Conservation (phyloP, 1,140 invertebrate species). For the Acyrthosiphon pisum region DNA sequence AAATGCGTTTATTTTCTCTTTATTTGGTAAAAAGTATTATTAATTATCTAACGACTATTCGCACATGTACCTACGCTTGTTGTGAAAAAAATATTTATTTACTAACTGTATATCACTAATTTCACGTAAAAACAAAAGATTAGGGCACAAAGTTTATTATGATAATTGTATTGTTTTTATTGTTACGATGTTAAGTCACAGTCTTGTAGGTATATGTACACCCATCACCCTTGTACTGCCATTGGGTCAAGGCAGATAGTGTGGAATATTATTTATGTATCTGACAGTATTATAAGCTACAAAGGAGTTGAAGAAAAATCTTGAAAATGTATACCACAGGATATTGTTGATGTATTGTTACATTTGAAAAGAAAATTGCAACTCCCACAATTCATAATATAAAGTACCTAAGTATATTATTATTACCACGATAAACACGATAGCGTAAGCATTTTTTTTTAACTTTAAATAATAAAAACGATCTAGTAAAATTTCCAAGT, state of each 20-base stretch:
- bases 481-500: neutral
- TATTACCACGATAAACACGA: neutral
- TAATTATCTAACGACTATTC: neutral
- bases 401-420: neutral
- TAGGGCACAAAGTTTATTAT: neutral
- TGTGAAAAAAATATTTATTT: neutral
- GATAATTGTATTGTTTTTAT: too few species aligned
- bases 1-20: neutral
- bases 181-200: too few species aligned
- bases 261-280: neutral
- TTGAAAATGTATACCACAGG: neutral
- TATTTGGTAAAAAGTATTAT: neutral
- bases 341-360: neutral
- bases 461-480: neutral
- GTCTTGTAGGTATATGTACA: neutral
- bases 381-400: neutral
- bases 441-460: neutral
- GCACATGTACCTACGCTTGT: too few species aligned
- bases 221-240: neutral
- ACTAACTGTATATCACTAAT: neutral
- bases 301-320: neutral
- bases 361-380: neutral
- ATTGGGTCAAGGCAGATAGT: neutral
- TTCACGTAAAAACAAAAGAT: neutral
- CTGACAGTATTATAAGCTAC: neutral